Evolutionary conservation across 2,113 vertebrate genomes (phyloP), one percentile per base, ranked within the genome.

Genomic region (Polyodon spathula): DNA sequence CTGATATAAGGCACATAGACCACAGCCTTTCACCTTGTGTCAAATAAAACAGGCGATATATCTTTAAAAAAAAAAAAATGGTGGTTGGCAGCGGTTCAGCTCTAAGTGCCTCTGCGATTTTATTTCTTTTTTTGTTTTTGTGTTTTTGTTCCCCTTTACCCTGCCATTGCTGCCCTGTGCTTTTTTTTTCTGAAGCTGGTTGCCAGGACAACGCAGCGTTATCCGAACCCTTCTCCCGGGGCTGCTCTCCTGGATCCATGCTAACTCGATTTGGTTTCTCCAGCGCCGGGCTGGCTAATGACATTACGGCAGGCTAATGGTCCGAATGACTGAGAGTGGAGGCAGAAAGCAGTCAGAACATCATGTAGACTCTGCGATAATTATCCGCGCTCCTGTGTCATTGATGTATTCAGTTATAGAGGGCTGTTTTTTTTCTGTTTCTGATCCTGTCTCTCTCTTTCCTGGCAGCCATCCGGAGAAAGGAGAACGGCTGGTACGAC

Each of bases 401-500:
- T 46, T 46, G 44, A 46, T 46, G 44, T 46, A 46, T 46, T 46
- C 27, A 27, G 27, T 27, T 46, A 10, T 46, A 46, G 8, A 46
- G 44, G 44, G 44, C 11, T 12, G 46, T 66, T 65, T 60, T 8
- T 8, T 70, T 44, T 69, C 38, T 66, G 40, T 62, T 42, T 61
- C 38, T 51, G 12, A 61, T 54, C 53, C 51, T 73, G 14, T 66
- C 7, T 48, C 60, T 43, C 27, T 46, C 37, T 9, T 50, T 58
- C 58, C 63, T 68, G 8, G 0, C 74, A 98, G 95, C 93, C 1
- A 93, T 97, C 76, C 90, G 95, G 73, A 91, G 95, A 72, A 98
- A 97, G 76, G 93, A 97, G 77, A 98, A 98, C n/a, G 95, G 95
- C 62, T 98, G 95, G 95, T 95, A 97, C 0, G 92, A 98, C 1